A percentile compares a stretch with the other conserved stretches of the same genome.
phyloP scores from a whole-genome alignment of 2,113 vertebrate genomes.

The Neomonachus schauinslandi region DNA sequence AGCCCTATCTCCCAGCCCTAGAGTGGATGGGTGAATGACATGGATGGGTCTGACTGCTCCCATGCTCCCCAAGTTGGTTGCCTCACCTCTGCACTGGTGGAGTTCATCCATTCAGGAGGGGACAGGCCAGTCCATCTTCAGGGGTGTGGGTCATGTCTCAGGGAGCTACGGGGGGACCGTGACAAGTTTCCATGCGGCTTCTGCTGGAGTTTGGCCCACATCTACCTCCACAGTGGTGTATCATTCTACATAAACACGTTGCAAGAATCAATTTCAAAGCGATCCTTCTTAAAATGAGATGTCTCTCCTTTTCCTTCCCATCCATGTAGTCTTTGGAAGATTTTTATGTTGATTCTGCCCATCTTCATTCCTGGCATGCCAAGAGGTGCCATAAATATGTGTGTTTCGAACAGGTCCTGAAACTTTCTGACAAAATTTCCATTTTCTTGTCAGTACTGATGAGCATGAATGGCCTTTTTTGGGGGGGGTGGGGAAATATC shows the following conservation, averaged over 20 bases:
- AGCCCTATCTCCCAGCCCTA: background rate
- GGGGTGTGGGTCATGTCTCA: rapidly evolving
- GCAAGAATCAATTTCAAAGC: rapidly evolving
- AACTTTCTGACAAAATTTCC: background rate
- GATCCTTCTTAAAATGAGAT: background rate
- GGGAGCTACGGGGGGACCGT: rapidly evolving
- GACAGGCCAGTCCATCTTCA: rapidly evolving
- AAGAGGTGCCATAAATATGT: background rate
- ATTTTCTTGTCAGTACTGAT: background rate
- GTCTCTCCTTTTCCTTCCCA: background rate
- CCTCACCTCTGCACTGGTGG: rapidly evolving
- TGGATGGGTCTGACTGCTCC: rapidly evolving
- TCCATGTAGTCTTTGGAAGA: no score
- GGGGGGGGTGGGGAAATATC: background rate
- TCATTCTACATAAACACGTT: background rate
- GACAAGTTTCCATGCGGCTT: rapidly evolving
- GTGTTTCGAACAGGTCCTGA: background rate
- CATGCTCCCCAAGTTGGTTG: rapidly evolving
- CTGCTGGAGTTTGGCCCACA: rapidly evolving
- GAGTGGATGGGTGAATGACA: background rate
- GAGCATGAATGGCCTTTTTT: background rate
- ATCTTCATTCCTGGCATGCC: rapidly evolving
- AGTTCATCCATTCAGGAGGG: rapidly evolving
- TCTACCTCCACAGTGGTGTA: rapidly evolving
- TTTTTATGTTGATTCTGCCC: rapidly evolving